Evolutionary conservation across 2,113 vertebrate species (phyloP), one percentile per base, ranked within the genome.

Genomic region (Podiceps cristatus): DNA sequence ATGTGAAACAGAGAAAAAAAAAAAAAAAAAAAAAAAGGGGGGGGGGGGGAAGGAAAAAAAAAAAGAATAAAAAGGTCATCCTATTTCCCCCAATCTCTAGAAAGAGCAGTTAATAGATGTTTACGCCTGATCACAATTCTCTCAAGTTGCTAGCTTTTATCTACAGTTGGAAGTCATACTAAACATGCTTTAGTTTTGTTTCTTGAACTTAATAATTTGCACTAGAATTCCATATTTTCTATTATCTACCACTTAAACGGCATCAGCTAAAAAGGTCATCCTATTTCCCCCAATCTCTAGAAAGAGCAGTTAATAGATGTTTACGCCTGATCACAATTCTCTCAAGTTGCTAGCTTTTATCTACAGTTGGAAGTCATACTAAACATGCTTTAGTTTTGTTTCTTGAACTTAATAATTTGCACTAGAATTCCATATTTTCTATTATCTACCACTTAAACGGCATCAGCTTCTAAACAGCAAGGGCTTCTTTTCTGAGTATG

Each of bases 41-140:
- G 27, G 42, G 4, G 3, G 3, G 6, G 20, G 7, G 33, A 27
- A 72, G 33, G 28, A 42, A 5, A 7, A 5, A 66, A 59, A 91
- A 86, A 58, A 15, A 20, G 60, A 84, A 27, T 62, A 67, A 88
- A 95, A 94, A 97, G 97, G 98, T 98, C 97, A 98, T 97, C 98
- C 95, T 96, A 97, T 96, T 97, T 97, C 96, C 95, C 90, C 98
- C 98, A 98, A 98, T 98, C 95, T 98, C 96, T 91, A 95, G 95
- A 97, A 97, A 97, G 88, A 96, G 88, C 91, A 96, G 93, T 97
- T 98, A 98, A 98, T 96, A 98, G 97, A 97, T 97, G 97, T 98
- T 98, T 98, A 98, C 15, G n/a, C 55, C 88, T 95, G 94, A 96
- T 96, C 92, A 97, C 87, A 97, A 96, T 95, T 98, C 96, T 97